phyloP scores from a whole-genome alignment of 2,797 vertebrate species.

The Pantherophis alleghaniensis region DNA sequence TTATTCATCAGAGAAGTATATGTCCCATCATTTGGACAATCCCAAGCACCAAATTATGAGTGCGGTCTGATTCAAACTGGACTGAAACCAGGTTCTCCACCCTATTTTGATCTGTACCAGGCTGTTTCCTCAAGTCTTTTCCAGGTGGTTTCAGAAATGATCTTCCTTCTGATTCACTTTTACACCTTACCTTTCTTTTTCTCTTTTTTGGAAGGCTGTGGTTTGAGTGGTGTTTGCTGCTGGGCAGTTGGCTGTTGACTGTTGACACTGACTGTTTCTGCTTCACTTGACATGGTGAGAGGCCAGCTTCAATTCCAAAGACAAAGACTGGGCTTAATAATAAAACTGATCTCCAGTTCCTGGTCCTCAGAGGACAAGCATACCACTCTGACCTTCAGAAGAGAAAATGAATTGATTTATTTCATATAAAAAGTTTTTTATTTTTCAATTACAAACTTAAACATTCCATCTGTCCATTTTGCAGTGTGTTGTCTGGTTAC shows the following conservation, averaged over 20 bases:
- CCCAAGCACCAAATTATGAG: not conserved
- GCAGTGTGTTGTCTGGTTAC: too few species aligned
- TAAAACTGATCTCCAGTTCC: not conserved
- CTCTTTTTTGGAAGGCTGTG: constrained; percentile 84
- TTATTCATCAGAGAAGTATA: not conserved
- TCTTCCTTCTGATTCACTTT: not conserved
- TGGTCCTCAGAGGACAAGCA: constrained; percentile 10
- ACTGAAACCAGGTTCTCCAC: not conserved
- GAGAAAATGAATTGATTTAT: not conserved
- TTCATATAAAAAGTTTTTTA: not conserved
- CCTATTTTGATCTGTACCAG: not conserved
- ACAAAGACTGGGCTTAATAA: not conserved
- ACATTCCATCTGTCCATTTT: too few species aligned
- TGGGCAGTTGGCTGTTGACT: constrained; percentile 66
- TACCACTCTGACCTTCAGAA: constrained; percentile 24
- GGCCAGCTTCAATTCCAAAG: constrained; percentile 56
- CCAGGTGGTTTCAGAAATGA: not conserved
- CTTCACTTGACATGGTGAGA: constrained; percentile 85
- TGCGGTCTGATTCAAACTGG: not conserved
- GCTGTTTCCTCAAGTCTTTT: not conserved
- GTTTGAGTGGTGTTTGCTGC: constrained; percentile 68
- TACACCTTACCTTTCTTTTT: constrained; percentile 85
- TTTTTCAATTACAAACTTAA: too few species aligned
- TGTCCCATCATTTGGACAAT: not conserved
- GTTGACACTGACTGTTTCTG: constrained; percentile 70